phyloP scores from a whole-genome alignment of 2,888 invertebrate genomes.

The Colletes collaris region DNA sequence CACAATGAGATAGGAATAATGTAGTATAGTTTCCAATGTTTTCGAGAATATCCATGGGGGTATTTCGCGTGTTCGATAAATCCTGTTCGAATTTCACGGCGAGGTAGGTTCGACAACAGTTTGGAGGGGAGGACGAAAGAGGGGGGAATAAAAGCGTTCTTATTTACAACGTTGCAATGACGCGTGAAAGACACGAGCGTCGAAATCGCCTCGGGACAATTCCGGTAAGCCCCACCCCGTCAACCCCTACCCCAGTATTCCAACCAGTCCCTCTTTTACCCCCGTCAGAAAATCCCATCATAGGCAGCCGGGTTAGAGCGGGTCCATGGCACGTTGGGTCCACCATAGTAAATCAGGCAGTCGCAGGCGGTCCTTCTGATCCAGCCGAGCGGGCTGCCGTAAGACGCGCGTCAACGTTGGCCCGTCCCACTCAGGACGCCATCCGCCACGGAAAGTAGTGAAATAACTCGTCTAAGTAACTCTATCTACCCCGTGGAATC shows the following conservation, averaged over 20 bases:
- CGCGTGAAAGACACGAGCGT: slow-evolving; percentile 52
- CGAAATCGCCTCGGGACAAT: slow-evolving; percentile 39
- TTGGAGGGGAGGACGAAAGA: background rate
- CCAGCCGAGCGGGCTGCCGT: slow-evolving; percentile 75
- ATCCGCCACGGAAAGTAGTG: slow-evolving; percentile 72
- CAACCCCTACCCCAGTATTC: slow-evolving; percentile 72
- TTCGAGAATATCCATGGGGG: no score
- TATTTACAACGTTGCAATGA: slow-evolving; percentile 10
- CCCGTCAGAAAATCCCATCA: slow-evolving; percentile 75
- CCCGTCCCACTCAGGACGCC: slow-evolving; percentile 68
- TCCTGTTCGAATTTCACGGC: no score
- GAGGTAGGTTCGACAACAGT: no score
- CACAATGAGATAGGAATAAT: no score
- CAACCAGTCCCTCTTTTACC: slow-evolving; percentile 74
- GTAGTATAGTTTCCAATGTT: no score
- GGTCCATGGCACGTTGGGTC: slow-evolving; percentile 73
- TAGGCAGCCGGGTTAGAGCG: slow-evolving; percentile 63
- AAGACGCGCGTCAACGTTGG: slow-evolving; percentile 68
- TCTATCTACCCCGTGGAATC: slow-evolving; percentile 80
- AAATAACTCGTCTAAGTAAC: slow-evolving; percentile 79
- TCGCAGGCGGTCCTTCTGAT: slow-evolving; percentile 82
- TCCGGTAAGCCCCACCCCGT: slow-evolving; percentile 78
- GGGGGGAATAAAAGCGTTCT: background rate
- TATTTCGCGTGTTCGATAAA: no score
- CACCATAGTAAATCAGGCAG: slow-evolving; percentile 82